Evolutionary conservation across 2,113 vertebrate species (phyloP), one percentile per base, ranked within the genome.

Genomic region (Origma solitaria): DNA sequence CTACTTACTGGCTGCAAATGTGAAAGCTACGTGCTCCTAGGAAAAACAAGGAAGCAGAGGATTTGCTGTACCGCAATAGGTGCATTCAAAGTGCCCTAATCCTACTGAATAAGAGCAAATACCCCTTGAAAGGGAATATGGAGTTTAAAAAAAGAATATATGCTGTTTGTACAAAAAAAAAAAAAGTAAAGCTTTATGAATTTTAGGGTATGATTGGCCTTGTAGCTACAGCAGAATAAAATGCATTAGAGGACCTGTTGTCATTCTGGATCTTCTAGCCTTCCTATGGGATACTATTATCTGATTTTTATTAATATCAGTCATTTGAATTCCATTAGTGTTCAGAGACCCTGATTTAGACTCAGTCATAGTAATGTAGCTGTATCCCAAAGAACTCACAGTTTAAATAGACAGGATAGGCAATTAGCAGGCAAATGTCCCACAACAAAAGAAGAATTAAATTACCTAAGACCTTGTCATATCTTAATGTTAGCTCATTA

Each of bases 31-130:
- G 23, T 60, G 22, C 72, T 68, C 51, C 54, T 86, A 77, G 49
- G 42, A 95, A 93, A 92, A 96, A 95, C 49, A 89, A 93, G 91
- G 85, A 92, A 97, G 93, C 44, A 80, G 89, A 91, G 66, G 42
- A 86, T 95, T 96, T 96, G 64, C 85, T 92, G 44, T 50, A 82
- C 75, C 8, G 62, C 61, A 97, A 38, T 30, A 90, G 30, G 40
- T 86, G 70, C 68, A 20, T 94, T 87, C 81, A 44, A 79, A 88
- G 71, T 88, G 64, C 31, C 50, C 33, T 77, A 90, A 77, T 95
- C 37, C 40, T 80, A 37, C n/a, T 54, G 65, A 90, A 40, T 82
- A 73, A 53, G 47, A 71, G 21, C 25, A 56, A 89, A 94, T 35
- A 65, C 24, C 1, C 6, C 21, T 76, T 78, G 61, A 70, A 79